Evolutionary conservation across 2,888 invertebrate genomes (phyloP), one percentile per base, ranked within the genome.

Genomic region (Dynastes maya): DNA sequence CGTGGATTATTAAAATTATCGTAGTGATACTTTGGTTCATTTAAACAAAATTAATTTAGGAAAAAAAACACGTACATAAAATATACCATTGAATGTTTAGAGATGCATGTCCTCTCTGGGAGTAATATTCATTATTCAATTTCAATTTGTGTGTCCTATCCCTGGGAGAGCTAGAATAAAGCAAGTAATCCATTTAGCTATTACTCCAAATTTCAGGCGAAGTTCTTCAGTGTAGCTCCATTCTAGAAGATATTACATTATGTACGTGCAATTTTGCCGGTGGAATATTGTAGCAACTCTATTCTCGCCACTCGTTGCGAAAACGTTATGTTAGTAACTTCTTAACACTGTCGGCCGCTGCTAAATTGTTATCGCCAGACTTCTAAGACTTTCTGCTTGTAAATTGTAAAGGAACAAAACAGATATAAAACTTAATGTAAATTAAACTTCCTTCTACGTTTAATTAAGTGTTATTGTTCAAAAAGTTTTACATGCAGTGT

Each of bases 231-330:
- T 79, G 49, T 49, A 77, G 32, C 72, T 53, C 70, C 79, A 80
- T 74, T 82, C 79, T 79, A 77, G 79, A 63, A 67, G 70, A 76
- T 78, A 71, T 80, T 82, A 77, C 80, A 82, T 82, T 82, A 82
- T 82, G 82, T 79, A 82, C 79, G 80, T 75, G 82, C 81, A 82
- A 82, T 82, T 80, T 82, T 77, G 75, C 75, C 76, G 74, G 37
- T 55, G 81, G 76, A 82, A 82, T 82, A 80, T 81, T 82, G 67
- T 40, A 82, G 58, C 22, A 49, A 74, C 75, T 55, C 53, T 37
- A 53, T 37, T 76, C 51, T 51, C n/a, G 27, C n/a, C n/a, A 45
- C 27, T 63, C 5, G 53, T 64, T 49, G 29, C 53, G 58, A 40
- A 61, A 63, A 61, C 45, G 8, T 63, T 27, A 74, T 5, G 29